Evolutionary conservation across 2,797 vertebrate genomes (phyloP).

Genomic region (Graptemys geographica): DNA sequence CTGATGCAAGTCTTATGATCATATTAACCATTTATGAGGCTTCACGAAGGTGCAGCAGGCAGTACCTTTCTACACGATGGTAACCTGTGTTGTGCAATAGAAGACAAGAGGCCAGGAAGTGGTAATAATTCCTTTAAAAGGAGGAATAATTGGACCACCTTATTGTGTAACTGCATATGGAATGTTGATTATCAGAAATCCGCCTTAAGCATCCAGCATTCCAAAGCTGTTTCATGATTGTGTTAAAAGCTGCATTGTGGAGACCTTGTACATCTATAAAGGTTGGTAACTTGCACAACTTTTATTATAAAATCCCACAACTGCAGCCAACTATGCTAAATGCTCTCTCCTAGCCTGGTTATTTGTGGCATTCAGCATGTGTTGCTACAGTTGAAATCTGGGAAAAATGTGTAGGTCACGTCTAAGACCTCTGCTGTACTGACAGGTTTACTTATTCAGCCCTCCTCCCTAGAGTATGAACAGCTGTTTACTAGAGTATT

Average conservation of each 20-base stretch:
- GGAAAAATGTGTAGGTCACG: background rate
- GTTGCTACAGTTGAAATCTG: background rate
- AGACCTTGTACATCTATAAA: background rate
- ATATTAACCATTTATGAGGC: background rate
- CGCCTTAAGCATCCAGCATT: rapidly evolving
- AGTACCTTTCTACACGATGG: rapidly evolving
- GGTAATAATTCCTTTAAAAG: background rate
- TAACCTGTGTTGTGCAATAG: rapidly evolving
- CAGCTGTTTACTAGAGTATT: background rate
- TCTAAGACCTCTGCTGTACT: background rate
- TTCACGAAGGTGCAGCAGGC: rapidly evolving
- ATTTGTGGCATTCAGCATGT: background rate
- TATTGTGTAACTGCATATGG: background rate
- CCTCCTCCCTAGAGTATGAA: background rate
- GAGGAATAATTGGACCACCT: background rate
- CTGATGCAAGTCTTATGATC: background rate
- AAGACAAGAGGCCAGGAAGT: background rate
- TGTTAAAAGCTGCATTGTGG: background rate
- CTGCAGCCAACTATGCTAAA: rapidly evolving
- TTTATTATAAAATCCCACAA: background rate
- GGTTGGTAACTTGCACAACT: background rate
- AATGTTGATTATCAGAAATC: background rate
- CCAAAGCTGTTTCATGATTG: background rate
- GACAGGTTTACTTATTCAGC: conserved; percentile 22
- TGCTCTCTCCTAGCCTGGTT: conserved; percentile 29